Conservation (phyloP, 2,797 vertebrate species). For the Chloroceryle amazona region DNA sequence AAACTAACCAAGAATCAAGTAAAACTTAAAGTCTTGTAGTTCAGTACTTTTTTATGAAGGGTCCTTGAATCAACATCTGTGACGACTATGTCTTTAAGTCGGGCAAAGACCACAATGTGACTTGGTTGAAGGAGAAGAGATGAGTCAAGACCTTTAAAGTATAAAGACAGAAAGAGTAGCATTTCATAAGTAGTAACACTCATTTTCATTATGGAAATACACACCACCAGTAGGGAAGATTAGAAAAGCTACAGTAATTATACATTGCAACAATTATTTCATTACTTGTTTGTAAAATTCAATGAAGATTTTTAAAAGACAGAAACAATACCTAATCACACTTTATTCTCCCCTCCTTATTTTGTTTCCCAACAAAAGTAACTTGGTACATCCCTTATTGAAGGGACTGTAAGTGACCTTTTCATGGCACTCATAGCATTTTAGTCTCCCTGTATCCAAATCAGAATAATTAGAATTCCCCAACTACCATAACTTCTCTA, state of each 20-base stretch:
- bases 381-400: background rate
- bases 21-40: conserved; percentile 11
- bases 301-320: background rate
- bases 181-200: background rate
- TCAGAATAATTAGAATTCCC: background rate
- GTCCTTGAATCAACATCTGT: conserved; percentile 89
- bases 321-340: background rate
- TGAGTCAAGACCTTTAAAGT: conserved; percentile 88
- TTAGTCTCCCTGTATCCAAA: background rate
- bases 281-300: background rate
- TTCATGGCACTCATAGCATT: background rate
- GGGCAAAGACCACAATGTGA: conserved; percentile 88
- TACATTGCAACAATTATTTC: background rate
- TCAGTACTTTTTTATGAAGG: conserved; percentile 90
- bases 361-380: background rate
- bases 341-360: background rate
- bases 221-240: background rate
- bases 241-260: background rate
- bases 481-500: background rate
- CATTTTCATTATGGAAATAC: background rate
- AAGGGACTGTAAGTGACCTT: background rate
- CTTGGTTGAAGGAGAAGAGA: conserved; percentile 88
- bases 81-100: conserved; percentile 91
- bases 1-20: conserved; percentile 29
- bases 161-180: background rate